Evolutionary conservation across 2,113 vertebrate species (phyloP).

Genomic region (Myanophis thanlyinensis): DNA sequence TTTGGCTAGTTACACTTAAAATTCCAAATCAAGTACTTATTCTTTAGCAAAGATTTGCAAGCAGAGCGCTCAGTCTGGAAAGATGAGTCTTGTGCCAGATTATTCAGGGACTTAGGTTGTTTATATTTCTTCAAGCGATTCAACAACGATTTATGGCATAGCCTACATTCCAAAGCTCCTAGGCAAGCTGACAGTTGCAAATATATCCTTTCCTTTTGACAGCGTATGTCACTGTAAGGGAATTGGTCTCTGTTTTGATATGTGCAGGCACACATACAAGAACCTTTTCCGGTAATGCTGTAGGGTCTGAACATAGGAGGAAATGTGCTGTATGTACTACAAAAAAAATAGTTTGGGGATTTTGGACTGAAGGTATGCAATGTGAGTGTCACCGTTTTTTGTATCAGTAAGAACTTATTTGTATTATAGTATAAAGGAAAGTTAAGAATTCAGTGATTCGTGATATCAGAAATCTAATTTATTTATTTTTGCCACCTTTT

Average conservation of each 20-base stretch:
- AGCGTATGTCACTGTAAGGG: slow-evolving; percentile 15
- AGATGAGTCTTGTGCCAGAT: slow-evolving; percentile 22
- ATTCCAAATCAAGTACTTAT: neutral
- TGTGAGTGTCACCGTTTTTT: slow-evolving; percentile 27
- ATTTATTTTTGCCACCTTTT: slow-evolving; percentile 42
- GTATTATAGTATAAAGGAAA: neutral
- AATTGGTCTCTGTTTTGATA: slow-evolving; percentile 12
- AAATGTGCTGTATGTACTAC: slow-evolving; percentile 21
- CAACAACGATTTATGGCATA: slow-evolving; percentile 49
- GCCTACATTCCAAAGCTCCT: slow-evolving; percentile 68
- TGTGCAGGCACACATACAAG: neutral
- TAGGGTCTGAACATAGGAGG: slow-evolving; percentile 26
- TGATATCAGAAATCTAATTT: slow-evolving; percentile 3
- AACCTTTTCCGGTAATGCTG: slow-evolving; percentile 37
- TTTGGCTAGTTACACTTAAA: slow-evolving; percentile 34
- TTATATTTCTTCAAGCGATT: slow-evolving; percentile 52
- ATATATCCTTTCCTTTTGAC: slow-evolving; percentile 48
- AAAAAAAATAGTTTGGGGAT: slow-evolving; percentile 34
- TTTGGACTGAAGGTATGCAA: slow-evolving; percentile 24
- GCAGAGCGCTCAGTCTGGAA: rapidly evolving
- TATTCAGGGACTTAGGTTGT: slow-evolving; percentile 40
- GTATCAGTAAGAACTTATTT: slow-evolving; percentile 1
- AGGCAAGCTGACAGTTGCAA: slow-evolving; percentile 56
- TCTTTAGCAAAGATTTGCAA: neutral
- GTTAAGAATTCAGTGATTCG: neutral